These are phyloP conservation scores for Gymnobelideus leadbeateri DNA, from an alignment of 2,113 vertebrate species.

Conservation along the genomic window DNA sequence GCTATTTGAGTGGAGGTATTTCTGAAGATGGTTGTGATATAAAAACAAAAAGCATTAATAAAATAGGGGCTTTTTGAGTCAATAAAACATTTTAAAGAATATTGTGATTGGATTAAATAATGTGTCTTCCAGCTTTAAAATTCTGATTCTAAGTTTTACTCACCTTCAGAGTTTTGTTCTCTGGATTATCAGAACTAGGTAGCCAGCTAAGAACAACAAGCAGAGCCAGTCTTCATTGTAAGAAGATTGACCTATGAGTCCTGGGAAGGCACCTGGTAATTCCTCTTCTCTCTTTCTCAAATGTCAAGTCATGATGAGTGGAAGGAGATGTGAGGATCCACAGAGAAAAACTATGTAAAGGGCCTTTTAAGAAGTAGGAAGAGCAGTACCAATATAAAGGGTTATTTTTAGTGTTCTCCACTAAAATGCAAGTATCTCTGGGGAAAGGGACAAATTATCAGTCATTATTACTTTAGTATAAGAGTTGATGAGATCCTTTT, in stretches of 20 bases:
- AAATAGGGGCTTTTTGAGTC: not conserved
- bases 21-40: not conserved
- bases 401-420: not conserved
- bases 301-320: not conserved
- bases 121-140: not conserved
- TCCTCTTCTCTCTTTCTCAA: not conserved
- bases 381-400: not conserved
- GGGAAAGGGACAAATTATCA: not conserved
- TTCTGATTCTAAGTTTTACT: not conserved
- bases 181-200: not conserved
- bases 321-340: slow-evolving; percentile 21
- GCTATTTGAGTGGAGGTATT: not conserved
- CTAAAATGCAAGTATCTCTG: not conserved
- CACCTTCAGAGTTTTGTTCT: not conserved
- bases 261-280: not conserved
- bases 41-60: not conserved
- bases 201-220: not conserved
- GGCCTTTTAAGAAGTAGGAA: not conserved
- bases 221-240: not conserved
- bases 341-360: not conserved
- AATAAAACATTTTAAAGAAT: not conserved
- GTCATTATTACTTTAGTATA: not conserved
- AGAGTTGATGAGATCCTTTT: slow-evolving; percentile 8
- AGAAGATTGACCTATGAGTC: not conserved
- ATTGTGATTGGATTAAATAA: not conserved